A percentile compares a stretch with the other conserved stretches of the same genome.
These are phyloP conservation scores for Ichneumoninae sp. DNA, from an alignment of 2,888 invertebrate genomes.

Conservation along the genomic window DNA sequence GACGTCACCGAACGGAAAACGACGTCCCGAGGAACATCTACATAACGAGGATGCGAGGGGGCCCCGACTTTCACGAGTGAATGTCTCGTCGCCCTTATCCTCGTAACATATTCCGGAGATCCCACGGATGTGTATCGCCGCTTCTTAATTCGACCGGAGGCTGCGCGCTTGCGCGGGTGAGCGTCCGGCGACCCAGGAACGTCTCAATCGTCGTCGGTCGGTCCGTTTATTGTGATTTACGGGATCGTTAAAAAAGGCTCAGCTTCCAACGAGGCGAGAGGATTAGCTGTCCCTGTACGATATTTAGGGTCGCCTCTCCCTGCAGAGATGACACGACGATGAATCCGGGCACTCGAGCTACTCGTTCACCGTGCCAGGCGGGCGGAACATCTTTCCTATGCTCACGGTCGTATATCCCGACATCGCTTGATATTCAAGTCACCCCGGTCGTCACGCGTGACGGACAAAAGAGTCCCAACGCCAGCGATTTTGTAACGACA, in stretches of 20 bases:
- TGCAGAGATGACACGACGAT: slow-evolving; percentile 45
- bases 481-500: background rate
- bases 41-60: slow-evolving; percentile 68
- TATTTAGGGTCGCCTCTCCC: slow-evolving; percentile 64
- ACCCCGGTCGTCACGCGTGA: slow-evolving; percentile 5
- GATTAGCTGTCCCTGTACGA: slow-evolving; percentile 46
- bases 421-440: slow-evolving; percentile 18
- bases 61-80: slow-evolving; percentile 66
- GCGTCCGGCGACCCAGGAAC: slow-evolving; percentile 41
- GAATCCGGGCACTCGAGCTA: slow-evolving; percentile 19
- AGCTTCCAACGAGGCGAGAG: slow-evolving; percentile 55
- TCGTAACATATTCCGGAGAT: slow-evolving; percentile 11
- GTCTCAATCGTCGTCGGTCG: slow-evolving; percentile 60
- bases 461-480: background rate
- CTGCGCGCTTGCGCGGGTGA: slow-evolving; percentile 45
- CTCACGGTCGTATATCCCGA: slow-evolving; percentile 26
- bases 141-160: slow-evolving; percentile 56
- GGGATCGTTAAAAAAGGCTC: slow-evolving; percentile 77
- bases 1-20: slow-evolving; percentile 46
- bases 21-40: slow-evolving; percentile 24
- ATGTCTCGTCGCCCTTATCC: slow-evolving; percentile 42
- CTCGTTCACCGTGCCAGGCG: slow-evolving; percentile 17
- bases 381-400: slow-evolving; percentile 14
- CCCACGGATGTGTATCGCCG: slow-evolving; percentile 49
- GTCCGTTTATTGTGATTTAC: slow-evolving; percentile 76